These are phyloP conservation scores for Tiaroga cobitis DNA, from an alignment of 2,797 vertebrate species.

Conservation along the genomic window DNA sequence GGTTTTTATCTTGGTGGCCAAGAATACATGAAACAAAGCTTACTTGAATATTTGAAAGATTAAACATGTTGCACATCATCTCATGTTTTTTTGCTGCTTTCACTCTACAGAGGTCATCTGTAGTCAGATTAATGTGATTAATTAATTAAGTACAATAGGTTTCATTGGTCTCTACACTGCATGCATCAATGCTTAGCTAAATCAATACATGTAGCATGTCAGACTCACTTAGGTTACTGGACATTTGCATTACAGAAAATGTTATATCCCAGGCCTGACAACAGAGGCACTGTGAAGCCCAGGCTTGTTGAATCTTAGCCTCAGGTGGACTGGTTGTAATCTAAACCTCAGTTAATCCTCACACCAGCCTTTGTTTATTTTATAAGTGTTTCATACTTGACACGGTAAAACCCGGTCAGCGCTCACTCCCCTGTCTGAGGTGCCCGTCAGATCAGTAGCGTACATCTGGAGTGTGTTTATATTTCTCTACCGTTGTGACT, in stretches of 20 bases:
- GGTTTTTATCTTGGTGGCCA: neutral
- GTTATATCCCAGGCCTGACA: neutral
- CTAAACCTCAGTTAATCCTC: slow-evolving; percentile 15
- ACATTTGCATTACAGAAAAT: slow-evolving; percentile 10
- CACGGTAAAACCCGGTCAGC: slow-evolving; percentile 48
- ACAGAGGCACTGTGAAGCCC: slow-evolving; percentile 1
- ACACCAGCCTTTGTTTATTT: slow-evolving; percentile 53
- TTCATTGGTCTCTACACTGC: neutral
- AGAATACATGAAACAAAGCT: neutral
- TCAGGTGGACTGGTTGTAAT: slow-evolving; percentile 25
- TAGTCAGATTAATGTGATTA: neutral
- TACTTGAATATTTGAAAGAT: neutral
- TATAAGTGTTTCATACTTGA: slow-evolving; percentile 61
- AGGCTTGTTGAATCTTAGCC: slow-evolving; percentile 25
- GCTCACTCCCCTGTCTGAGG: slow-evolving; percentile 57
- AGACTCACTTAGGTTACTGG: neutral
- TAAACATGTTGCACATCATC: neutral
- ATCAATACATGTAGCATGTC: neutral
- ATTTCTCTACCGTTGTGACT: slow-evolving; percentile 66
- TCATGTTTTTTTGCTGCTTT: neutral
- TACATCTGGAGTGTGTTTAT: slow-evolving; percentile 73
- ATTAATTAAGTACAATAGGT: neutral
- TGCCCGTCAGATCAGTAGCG: slow-evolving; percentile 57
- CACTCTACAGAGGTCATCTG: neutral
- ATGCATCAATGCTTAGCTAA: neutral